Evolutionary conservation across 1,140 invertebrate species (phyloP).

Genomic region (Drosophila setifemur): DNA sequence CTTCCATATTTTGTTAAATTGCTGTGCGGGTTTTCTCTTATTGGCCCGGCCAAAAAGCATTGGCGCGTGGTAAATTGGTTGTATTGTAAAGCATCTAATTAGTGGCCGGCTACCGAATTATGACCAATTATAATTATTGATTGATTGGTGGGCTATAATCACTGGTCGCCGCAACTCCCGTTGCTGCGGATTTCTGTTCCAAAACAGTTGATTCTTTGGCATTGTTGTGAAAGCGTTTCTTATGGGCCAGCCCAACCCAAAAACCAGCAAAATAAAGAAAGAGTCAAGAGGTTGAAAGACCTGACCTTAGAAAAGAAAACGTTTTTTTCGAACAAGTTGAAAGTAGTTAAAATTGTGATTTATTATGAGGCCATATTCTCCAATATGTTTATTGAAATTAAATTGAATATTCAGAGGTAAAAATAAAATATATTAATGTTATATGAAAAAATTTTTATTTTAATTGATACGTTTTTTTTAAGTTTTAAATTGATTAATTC

Average conservation of each 20-base stretch:
- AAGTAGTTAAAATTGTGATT: too few relatives aligned
- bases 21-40: conserved; percentile 39
- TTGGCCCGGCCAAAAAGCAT: conserved; percentile 44
- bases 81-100: conserved; percentile 75
- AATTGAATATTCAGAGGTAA: too few relatives aligned
- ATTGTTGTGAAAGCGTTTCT: conserved; percentile 38
- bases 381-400: too few relatives aligned
- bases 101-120: conserved; percentile 73
- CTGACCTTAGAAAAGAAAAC: background rate
- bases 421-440: too few relatives aligned
- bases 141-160: conserved; percentile 46
- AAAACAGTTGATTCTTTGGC: conserved; percentile 22
- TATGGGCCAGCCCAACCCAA: conserved; percentile 2
- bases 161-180: conserved; percentile 30
- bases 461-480: too few relatives aligned
- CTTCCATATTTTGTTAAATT: conserved; percentile 69
- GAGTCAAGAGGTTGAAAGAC: conserved; percentile 3
- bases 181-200: conserved; percentile 12
- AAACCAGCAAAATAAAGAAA: background rate
- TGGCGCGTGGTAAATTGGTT: conserved; percentile 58
- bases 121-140: conserved; percentile 68
- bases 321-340: too few relatives aligned
- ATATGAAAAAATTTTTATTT: too few relatives aligned
- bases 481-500: too few relatives aligned
- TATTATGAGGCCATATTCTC: too few relatives aligned